Percentiles rank a stretch among this genome's conserved stretches.
Evolutionary conservation across 2,113 vertebrate genomes (phyloP).

Genomic region (Ceratotherium simum): DNA sequence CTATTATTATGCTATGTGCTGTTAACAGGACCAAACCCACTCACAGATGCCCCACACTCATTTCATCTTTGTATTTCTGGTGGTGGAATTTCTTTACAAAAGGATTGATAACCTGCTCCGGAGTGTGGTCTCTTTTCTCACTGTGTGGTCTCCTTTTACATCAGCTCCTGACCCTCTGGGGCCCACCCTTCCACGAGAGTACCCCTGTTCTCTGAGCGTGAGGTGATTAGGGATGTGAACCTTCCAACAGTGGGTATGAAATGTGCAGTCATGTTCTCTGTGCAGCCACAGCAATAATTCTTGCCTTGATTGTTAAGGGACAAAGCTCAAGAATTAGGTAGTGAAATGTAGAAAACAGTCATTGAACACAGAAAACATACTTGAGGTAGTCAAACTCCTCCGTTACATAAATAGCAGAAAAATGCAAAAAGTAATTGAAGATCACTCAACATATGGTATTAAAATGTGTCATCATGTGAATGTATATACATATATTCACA

Average conservation of each 20-base stretch:
- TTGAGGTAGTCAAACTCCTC: background rate
- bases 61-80: constrained; percentile 57
- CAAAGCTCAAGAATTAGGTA: background rate
- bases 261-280: background rate
- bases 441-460: constrained; percentile 28
- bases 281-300: background rate
- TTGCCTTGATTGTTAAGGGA: background rate
- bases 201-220: background rate
- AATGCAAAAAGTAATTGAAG: background rate
- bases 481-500: constrained; percentile 21
- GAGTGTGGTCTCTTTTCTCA: constrained; percentile 74
- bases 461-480: constrained; percentile 37
- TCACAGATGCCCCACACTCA: background rate
- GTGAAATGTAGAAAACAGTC: background rate
- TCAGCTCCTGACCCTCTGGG: constrained; percentile 57
- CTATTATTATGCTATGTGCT: background rate
- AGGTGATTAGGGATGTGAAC: constrained; percentile 39
- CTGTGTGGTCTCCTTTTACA: constrained; percentile 78
- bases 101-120: constrained; percentile 38
- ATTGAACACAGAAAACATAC: background rate
- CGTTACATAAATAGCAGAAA: background rate
- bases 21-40: constrained; percentile 35
- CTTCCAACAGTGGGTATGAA: background rate
- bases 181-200: accelerated
- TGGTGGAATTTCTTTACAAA: constrained; percentile 36